A percentile compares a stretch with the other conserved stretches of the same genome.
Conservation (phyloP, 2,888 invertebrate species). For the Lathronympha strigana region DNA sequence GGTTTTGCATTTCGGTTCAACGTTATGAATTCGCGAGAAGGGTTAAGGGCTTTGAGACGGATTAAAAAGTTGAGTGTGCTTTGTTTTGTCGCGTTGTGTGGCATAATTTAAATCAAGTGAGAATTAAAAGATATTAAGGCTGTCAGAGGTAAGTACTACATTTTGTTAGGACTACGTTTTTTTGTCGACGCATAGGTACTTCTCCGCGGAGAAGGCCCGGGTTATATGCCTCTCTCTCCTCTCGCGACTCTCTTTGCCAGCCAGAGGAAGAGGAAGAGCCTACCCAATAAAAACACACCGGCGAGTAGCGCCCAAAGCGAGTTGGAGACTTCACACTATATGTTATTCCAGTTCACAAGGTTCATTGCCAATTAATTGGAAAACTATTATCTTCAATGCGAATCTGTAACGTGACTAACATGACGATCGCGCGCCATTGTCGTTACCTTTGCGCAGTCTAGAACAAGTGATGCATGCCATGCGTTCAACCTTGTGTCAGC, state of each 20-base stretch:
- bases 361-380: background rate
- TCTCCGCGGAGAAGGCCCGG: no score
- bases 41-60: background rate
- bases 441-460: background rate
- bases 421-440: background rate
- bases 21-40: background rate
- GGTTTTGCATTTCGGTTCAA: slow-evolving; percentile 8
- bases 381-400: slow-evolving; percentile 14
- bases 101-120: background rate
- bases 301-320: no score
- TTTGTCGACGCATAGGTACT: no score
- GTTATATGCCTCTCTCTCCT: no score
- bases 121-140: no score
- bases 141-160: no score
- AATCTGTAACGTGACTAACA: slow-evolving; percentile 22
- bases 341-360: no score
- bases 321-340: no score
- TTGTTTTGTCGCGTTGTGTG: background rate
- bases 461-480: slow-evolving; percentile 1
- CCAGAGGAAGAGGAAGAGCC: no score
- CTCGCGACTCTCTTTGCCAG: no score
- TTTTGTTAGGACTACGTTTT: no score
- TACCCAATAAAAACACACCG: no score
- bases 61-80: background rate
- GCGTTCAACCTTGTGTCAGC: slow-evolving; percentile 15